Conservation (phyloP, 2,113 vertebrate genomes). For the Bos taurus region DNA sequence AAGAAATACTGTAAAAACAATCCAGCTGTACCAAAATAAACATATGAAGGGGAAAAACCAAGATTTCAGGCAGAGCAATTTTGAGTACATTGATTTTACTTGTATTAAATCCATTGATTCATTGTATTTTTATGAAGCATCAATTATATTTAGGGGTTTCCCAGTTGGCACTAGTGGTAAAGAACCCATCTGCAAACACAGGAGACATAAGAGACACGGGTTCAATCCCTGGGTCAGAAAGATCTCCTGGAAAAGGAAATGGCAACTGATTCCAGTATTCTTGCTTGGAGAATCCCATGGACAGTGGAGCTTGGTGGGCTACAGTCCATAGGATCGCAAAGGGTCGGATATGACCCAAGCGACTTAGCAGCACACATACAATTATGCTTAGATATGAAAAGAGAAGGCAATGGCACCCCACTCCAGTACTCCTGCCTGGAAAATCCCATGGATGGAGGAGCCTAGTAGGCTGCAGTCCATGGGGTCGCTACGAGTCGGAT, state of each 20-base stretch:
- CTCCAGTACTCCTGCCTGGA: too few relatives aligned
- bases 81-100: background rate
- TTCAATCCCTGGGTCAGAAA: background rate
- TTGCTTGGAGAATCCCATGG: background rate
- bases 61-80: background rate
- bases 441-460: too few relatives aligned
- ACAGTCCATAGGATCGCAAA: background rate
- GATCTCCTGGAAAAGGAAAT: background rate
- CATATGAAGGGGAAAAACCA: background rate
- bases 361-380: background rate
- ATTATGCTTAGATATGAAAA: background rate
- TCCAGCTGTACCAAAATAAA: background rate
- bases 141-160: background rate
- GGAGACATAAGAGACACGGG: rapidly evolving
- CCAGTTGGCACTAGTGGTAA: background rate
- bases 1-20: background rate
- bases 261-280: background rate
- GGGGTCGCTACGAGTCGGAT: too few relatives aligned
- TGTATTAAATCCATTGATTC: background rate
- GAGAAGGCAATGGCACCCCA: background rate
- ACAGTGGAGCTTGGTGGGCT: background rate
- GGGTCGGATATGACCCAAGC: rapidly evolving
- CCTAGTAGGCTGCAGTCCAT: too few relatives aligned
- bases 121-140: background rate
- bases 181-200: background rate